These are phyloP conservation scores for Mastomys natalensis DNA, from an alignment of 2,113 vertebrate species.

Conservation along the genomic window DNA sequence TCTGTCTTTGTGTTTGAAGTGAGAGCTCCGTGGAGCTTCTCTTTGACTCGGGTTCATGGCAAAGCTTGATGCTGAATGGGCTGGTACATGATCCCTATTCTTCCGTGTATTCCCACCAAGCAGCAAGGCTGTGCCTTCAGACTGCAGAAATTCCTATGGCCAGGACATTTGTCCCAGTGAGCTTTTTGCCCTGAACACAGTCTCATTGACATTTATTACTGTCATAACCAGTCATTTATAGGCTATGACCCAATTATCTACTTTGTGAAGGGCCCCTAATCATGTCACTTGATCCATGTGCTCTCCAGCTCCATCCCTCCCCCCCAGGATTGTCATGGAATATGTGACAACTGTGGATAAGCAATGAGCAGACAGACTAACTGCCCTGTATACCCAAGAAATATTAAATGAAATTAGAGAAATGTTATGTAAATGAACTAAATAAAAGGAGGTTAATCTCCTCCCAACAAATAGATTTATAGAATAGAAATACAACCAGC, in stretches of 20 bases:
- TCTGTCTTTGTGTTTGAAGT: constrained; percentile 68
- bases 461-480: neutral
- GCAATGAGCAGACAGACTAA: neutral
- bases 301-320: too few relatives aligned
- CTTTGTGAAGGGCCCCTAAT: neutral
- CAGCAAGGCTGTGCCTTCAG: constrained; percentile 21
- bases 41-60: neutral
- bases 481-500: neutral
- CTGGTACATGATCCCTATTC: neutral
- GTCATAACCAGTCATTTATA: neutral
- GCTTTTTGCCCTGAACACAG: neutral
- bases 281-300: neutral
- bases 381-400: neutral
- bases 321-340: neutral
- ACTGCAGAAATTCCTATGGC: constrained; percentile 29
- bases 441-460: neutral
- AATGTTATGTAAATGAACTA: neutral
- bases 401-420: neutral
- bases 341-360: neutral
- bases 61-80: neutral
- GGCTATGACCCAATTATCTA: neutral
- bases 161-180: constrained; percentile 36
- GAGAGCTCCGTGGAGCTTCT: neutral
- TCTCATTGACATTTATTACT: neutral
- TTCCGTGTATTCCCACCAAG: constrained; percentile 37